A percentile compares a stretch with the other conserved stretches of the same genome.
phyloP scores from a whole-genome alignment of 2,888 invertebrate species.

The Thereva unica region DNA sequence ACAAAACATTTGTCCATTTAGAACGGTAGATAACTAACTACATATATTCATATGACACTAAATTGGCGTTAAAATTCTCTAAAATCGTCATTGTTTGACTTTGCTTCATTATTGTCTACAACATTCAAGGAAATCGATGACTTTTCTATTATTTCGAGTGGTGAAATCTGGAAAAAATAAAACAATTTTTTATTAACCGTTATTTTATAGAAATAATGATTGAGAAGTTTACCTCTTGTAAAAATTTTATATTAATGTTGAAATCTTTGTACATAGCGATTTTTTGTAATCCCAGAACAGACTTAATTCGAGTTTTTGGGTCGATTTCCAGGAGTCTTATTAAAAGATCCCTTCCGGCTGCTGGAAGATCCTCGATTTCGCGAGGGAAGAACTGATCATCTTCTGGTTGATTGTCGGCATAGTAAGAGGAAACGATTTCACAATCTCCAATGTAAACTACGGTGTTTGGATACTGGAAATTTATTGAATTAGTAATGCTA shows the following conservation, averaged over 20 bases:
- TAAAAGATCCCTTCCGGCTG: constrained; percentile 51
- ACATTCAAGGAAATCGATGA: constrained; percentile 45
- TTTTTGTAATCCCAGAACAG: constrained; percentile 50
- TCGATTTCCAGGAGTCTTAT: constrained; percentile 49
- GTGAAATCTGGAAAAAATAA: constrained; percentile 22
- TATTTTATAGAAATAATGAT: not conserved
- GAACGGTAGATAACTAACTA: not conserved
- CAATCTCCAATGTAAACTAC: not conserved
- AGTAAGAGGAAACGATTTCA: not conserved
- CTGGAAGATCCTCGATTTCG: constrained; percentile 46
- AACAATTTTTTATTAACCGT: not conserved
- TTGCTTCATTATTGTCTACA: constrained; percentile 16
- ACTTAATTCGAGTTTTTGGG: constrained; percentile 50
- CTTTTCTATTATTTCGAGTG: constrained; percentile 45
- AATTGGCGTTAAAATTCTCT: constrained; percentile 6
- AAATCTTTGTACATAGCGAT: constrained; percentile 53
- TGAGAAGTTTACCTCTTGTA: constrained; percentile 47
- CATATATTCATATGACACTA: not conserved
- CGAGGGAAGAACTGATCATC: constrained; percentile 46
- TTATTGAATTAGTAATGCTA: not conserved
- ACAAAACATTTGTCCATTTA: not conserved
- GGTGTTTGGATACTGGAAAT: constrained; percentile 28
- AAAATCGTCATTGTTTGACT: not conserved
- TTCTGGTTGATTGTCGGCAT: not conserved
- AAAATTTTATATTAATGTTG: constrained; percentile 47